phyloP scores from a whole-genome alignment of 2,888 invertebrate genomes.

The Lasiommata megera region DNA sequence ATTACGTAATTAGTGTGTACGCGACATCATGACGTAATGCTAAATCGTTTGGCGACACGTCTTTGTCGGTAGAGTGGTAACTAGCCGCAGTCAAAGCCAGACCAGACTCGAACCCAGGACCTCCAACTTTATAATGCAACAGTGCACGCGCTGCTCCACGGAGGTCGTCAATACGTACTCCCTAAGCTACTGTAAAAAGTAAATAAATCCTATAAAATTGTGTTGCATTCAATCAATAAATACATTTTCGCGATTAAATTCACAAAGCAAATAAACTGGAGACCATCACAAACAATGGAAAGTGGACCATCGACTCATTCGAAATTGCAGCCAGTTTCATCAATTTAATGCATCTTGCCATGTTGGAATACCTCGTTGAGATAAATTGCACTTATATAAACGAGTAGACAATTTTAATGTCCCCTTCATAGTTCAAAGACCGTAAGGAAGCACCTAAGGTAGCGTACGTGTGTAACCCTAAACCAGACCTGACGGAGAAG shows the following conservation, averaged over 20 bases:
- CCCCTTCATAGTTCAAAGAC: background rate
- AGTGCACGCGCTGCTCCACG: no score
- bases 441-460: no score
- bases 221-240: conserved; percentile 5
- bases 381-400: background rate
- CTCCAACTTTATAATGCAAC: no score
- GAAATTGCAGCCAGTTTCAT: conserved; percentile 24
- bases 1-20: no score
- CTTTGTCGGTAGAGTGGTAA: no score
- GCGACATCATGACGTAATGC: no score
- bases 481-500: no score
- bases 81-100: no score
- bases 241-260: background rate
- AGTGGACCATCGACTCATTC: conserved; percentile 6
- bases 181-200: background rate
- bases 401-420: background rate
- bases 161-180: no score
- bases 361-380: conserved; percentile 16
- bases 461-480: no score
- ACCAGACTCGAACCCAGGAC: no score
- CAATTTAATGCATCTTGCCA: conserved; percentile 26
- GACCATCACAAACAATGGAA: conserved; percentile 3
- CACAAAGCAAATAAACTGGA: conserved; percentile 5
- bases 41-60: no score
- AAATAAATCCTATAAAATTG: background rate